Evolutionary conservation across 2,888 invertebrate species (phyloP).

Genomic region (Hipparchia sbordonii): DNA sequence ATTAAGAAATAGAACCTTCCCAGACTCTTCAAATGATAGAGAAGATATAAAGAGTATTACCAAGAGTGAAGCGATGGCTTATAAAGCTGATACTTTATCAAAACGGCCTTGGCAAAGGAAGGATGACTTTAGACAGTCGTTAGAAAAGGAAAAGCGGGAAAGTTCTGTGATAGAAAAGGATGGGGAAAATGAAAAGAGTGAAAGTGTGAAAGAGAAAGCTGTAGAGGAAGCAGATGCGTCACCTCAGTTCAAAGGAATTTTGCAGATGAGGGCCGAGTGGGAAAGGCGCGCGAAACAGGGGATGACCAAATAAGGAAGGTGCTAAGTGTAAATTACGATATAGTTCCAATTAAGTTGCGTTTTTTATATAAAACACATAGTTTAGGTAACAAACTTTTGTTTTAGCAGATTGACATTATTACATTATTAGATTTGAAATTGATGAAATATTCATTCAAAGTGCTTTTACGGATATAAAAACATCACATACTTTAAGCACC

Average conservation of each 20-base stretch:
- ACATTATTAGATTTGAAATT: conserved; percentile 4
- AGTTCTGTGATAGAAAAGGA: conserved; percentile 75
- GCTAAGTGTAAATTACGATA: conserved; percentile 62
- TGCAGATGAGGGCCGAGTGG: conserved; percentile 90
- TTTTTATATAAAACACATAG: conserved; percentile 27
- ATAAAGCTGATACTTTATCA: conserved; percentile 73
- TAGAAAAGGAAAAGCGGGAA: conserved; percentile 67
- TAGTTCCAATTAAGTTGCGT: conserved; percentile 32
- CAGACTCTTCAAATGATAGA: conserved; percentile 75
- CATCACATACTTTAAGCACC: not conserved
- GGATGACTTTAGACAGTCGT: conserved; percentile 64
- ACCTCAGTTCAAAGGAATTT: conserved; percentile 87
- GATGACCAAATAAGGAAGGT: conserved; percentile 83
- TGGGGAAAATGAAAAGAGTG: conserved; percentile 61
- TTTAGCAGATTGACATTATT: conserved; percentile 30
- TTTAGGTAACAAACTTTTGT: conserved; percentile 27
- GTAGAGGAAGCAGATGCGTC: conserved; percentile 62
- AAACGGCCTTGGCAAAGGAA: conserved; percentile 74
- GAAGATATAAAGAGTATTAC: conserved; percentile 73
- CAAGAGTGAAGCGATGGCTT: conserved; percentile 69
- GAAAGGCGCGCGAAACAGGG: conserved; percentile 89
- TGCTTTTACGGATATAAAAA: not conserved
- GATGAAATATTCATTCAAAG: not conserved
- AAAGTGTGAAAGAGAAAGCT: conserved; percentile 59
- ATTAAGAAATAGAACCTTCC: conserved; percentile 76